These are phyloP conservation scores for Esox lucius DNA, from an alignment of 2,797 vertebrate species.

Conservation along the genomic window DNA sequence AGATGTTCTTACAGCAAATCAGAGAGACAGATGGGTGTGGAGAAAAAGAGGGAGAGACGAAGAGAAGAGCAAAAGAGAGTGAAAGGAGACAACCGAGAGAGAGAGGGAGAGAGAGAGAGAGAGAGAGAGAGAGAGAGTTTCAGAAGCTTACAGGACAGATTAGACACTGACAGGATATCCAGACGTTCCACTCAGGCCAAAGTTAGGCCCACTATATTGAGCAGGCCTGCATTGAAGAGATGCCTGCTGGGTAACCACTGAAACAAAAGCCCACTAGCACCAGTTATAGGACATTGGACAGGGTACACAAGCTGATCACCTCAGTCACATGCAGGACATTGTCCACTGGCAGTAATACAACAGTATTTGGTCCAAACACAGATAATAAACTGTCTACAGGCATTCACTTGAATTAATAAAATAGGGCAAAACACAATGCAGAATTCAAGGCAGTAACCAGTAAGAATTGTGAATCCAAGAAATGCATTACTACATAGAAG, in stretches of 20 bases:
- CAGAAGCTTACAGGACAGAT: constrained; percentile 64
- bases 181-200: constrained; percentile 42
- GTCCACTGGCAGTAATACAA: not conserved
- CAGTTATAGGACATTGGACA: not conserved
- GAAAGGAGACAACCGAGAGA: constrained; percentile 28
- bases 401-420: constrained; percentile 36
- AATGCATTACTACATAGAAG: constrained; percentile 56
- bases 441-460: constrained; percentile 55
- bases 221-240: constrained; percentile 47
- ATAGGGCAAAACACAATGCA: constrained; percentile 56
- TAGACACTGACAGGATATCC: constrained; percentile 56
- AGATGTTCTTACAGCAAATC: constrained; percentile 30
- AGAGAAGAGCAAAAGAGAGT: constrained; percentile 11
- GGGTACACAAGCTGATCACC: not conserved
- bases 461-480: constrained; percentile 64
- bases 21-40: constrained; percentile 18
- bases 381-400: constrained; percentile 19
- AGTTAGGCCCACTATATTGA: constrained; percentile 52
- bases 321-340: not conserved
- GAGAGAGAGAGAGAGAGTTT: constrained; percentile 39
- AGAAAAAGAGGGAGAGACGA: constrained; percentile 7
- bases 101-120: constrained; percentile 32
- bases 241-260: too few species aligned
- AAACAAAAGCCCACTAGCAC: not conserved
- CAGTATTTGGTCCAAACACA: not conserved